Conservation (phyloP, 2,888 invertebrate species). For the Lasius platythorax region DNA sequence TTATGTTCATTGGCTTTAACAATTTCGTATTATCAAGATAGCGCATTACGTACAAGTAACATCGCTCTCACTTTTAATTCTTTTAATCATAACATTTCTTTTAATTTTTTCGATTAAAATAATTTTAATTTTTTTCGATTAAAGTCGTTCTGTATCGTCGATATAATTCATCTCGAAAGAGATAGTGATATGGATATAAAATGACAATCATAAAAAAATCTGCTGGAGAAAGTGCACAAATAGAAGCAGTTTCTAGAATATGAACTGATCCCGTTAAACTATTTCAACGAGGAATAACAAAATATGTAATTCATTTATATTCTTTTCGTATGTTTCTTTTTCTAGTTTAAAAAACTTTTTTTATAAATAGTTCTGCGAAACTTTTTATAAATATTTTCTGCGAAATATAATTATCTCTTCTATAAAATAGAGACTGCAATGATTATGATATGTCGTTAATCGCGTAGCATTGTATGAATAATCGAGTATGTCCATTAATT, state of each 20-base stretch:
- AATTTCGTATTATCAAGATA: neutral
- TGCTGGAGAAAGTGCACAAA: conserved; percentile 37
- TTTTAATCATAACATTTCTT: neutral
- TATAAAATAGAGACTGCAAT: neutral
- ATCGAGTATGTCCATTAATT: neutral
- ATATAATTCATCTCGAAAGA: neutral
- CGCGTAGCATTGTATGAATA: neutral
- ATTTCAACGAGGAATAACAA: conserved; percentile 12
- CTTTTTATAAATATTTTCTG: neutral
- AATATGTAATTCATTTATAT: neutral
- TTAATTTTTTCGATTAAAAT: neutral
- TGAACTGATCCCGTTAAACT: conserved; percentile 30
- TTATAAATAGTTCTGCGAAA: neutral
- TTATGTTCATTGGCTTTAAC: neutral
- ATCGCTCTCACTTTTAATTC: neutral
- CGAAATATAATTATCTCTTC: neutral
- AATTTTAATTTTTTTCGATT: neutral
- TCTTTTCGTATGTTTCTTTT: neutral
- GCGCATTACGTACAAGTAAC: neutral
- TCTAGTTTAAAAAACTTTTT: too few relatives aligned
- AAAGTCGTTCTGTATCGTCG: neutral
- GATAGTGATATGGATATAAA: conserved; percentile 1
- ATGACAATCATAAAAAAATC: conserved; percentile 16
- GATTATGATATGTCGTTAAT: neutral
- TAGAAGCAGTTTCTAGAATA: conserved; percentile 29